phyloP scores from a whole-genome alignment of 1,140 invertebrate species.

The Drosophila bocqueti region DNA sequence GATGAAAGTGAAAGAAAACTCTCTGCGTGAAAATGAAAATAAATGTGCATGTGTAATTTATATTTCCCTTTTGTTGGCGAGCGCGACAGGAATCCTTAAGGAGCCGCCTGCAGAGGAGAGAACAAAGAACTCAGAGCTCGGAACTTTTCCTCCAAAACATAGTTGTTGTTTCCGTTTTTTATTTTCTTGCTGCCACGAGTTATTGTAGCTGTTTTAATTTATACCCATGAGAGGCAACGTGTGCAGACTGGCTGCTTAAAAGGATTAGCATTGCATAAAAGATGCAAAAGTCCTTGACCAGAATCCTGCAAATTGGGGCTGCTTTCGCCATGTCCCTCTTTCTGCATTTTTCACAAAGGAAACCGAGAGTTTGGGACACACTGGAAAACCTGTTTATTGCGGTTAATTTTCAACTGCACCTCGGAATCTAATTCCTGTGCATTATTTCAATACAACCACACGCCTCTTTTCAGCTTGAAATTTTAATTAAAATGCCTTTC shows the following conservation, averaged over 20 bases:
- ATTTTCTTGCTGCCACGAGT: conserved; percentile 10
- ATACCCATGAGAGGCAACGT: conserved; percentile 43
- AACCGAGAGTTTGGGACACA: neutral
- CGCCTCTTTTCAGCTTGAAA: neutral
- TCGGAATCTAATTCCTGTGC: no score
- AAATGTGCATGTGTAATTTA: conserved; percentile 22
- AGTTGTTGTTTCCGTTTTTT: conserved; percentile 17
- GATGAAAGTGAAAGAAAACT: conserved; percentile 9
- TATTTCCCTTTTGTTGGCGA: conserved; percentile 8
- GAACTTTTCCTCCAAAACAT: conserved; percentile 9
- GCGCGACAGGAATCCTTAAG: conserved; percentile 16
- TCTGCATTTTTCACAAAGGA: neutral
- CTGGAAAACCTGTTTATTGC: neutral
- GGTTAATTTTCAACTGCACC: conserved; percentile 1
- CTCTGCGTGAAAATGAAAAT: conserved; percentile 10
- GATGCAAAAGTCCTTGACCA: conserved; percentile 63
- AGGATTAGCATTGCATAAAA: conserved; percentile 61
- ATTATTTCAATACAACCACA: conserved; percentile 5
- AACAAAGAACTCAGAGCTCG: neutral
- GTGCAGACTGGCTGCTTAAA: conserved; percentile 47
- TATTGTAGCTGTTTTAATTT: conserved; percentile 57
- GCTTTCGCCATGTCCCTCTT: neutral
- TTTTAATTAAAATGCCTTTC: conserved; percentile 12
- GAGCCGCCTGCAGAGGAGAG: neutral
- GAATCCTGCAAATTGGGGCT: conserved; percentile 37